Evolutionary conservation across 2,888 invertebrate species (phyloP).

Genomic region (Trypoxylon attenuatum): DNA sequence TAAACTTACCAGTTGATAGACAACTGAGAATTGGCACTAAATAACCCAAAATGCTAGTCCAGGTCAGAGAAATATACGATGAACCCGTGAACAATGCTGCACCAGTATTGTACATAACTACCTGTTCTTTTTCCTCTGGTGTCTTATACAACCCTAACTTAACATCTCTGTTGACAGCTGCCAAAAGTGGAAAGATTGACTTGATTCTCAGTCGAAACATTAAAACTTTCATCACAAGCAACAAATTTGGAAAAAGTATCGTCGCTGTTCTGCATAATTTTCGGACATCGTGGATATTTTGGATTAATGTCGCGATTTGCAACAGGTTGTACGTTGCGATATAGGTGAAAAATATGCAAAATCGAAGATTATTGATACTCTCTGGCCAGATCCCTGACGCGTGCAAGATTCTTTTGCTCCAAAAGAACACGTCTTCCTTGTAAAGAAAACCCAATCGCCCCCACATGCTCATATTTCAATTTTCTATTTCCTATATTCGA

Average conservation of each 20-base stretch:
- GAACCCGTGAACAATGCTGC: conserved; percentile 44
- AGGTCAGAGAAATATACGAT: conserved; percentile 37
- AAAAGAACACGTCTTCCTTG: conserved; percentile 36
- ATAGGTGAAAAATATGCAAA: conserved; percentile 40
- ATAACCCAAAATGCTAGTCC: conserved; percentile 36
- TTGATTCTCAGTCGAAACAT: conserved; percentile 50
- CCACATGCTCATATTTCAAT: background rate
- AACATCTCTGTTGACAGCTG: conserved; percentile 33
- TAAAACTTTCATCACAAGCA: conserved; percentile 44
- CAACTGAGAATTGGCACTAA: conserved; percentile 36
- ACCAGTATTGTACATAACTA: conserved; percentile 40
- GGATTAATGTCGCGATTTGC: conserved; percentile 39
- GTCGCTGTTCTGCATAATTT: conserved; percentile 42
- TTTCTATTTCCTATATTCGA: too few relatives aligned
- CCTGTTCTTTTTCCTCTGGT: conserved; percentile 22
- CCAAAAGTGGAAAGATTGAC: conserved; percentile 29
- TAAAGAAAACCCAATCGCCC: conserved; percentile 25
- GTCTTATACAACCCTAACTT: conserved; percentile 30
- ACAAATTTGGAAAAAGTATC: conserved; percentile 36
- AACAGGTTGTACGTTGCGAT: conserved; percentile 34
- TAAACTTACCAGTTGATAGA: conserved; percentile 27
- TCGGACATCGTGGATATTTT: conserved; percentile 41
- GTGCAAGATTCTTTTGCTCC: conserved; percentile 40
- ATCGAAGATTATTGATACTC: conserved; percentile 30
- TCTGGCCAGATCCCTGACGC: conserved; percentile 46